These are phyloP conservation scores for Pseudachorutes palmiensis DNA, from an alignment of 1,140 invertebrate species.

Conservation along the genomic window DNA sequence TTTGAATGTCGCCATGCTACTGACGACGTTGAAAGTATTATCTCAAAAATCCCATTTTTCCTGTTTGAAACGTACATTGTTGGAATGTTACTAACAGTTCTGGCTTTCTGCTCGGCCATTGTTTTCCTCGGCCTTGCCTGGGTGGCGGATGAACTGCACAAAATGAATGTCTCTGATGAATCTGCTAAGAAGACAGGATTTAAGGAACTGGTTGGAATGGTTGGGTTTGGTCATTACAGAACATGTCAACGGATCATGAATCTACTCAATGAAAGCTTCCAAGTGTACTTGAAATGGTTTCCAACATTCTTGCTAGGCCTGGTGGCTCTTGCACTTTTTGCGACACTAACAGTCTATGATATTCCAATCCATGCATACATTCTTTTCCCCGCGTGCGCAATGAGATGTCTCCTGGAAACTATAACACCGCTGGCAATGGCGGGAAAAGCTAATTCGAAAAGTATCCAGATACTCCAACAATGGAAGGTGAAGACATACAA, in stretches of 20 bases:
- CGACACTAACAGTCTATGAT: neutral
- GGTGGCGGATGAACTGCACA: neutral
- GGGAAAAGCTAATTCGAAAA: neutral
- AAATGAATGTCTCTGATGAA: too few relatives aligned
- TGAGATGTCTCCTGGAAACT: constrained; percentile 5
- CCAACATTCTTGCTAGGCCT: neutral
- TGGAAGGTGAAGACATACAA: neutral
- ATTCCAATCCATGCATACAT: neutral
- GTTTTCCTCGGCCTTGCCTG: constrained; percentile 3
- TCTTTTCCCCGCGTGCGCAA: constrained; percentile 11
- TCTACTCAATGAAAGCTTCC: neutral
- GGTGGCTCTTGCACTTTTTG: neutral
- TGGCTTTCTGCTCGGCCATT: neutral
- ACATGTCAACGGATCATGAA: neutral
- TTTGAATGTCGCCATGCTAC: neutral
- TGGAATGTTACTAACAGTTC: neutral
- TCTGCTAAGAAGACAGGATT: neutral
- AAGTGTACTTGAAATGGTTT: neutral
- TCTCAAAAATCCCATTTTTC: constrained; percentile 2
- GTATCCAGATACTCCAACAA: neutral
- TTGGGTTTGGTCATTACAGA: neutral
- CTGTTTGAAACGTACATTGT: constrained; percentile 7
- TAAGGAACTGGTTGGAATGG: neutral
- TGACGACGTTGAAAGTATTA: neutral
- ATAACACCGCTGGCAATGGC: constrained; percentile 12